Evolutionary conservation across 2,113 vertebrate genomes (phyloP).

Genomic region (Peromyscus polionotus): DNA sequence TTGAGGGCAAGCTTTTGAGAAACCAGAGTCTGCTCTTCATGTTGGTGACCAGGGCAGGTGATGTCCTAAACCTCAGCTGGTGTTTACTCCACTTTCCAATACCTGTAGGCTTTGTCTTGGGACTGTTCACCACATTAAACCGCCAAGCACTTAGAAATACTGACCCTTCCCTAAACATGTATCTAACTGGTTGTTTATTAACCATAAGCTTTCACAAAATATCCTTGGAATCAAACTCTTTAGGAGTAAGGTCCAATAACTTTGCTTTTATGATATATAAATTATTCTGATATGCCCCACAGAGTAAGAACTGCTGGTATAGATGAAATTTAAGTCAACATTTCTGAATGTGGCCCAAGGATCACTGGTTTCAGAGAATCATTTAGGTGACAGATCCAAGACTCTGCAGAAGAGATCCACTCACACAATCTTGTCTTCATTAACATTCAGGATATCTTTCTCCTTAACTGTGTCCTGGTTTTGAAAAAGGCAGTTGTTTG

Average conservation of each 20-base stretch:
- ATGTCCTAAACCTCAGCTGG: neutral
- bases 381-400: neutral
- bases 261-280: constrained; percentile 34
- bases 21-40: constrained; percentile 28
- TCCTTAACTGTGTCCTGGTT: neutral
- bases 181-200: neutral
- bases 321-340: neutral
- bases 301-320: neutral
- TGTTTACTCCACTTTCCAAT: neutral
- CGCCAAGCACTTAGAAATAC: neutral
- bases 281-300: neutral
- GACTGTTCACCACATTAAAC: neutral
- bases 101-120: neutral
- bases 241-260: neutral
- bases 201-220: neutral
- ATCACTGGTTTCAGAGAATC: neutral
- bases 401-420: neutral
- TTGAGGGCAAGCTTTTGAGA: constrained; percentile 17
- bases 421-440: neutral
- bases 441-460: neutral
- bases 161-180: neutral
- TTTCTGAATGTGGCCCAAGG: neutral
- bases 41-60: neutral
- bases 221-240: neutral
- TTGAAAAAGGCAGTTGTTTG: neutral